Percentiles rank a stretch among this genome's conserved stretches.
These are phyloP conservation scores for Eucidaris tribuloides DNA, from an alignment of 35 echinoderm and acorn worm genomes.

Conservation along the genomic window DNA sequence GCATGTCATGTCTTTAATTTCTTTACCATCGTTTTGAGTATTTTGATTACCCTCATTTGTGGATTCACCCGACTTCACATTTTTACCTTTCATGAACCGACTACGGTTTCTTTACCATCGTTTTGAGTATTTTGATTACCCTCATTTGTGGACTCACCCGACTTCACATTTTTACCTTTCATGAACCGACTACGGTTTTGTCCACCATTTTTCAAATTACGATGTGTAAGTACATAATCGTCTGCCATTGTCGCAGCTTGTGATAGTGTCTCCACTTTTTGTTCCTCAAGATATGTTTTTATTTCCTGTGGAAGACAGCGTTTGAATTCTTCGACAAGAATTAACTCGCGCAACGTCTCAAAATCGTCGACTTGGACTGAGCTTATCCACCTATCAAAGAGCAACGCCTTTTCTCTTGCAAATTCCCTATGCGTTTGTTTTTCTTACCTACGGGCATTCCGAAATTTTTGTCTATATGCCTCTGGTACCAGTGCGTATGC, in stretches of 20 bases:
- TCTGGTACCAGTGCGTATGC: background rate
- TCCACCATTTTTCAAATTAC: background rate
- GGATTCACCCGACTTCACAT: background rate
- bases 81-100: background rate
- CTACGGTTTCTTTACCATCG: background rate
- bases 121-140: background rate
- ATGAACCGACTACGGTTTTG: too few relatives aligned
- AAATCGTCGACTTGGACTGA: background rate
- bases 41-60: too few relatives aligned
- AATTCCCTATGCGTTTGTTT: background rate
- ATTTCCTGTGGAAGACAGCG: background rate
- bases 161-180: too few relatives aligned
- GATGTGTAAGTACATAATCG: background rate
- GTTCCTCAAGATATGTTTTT: background rate
- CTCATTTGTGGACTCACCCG: too few relatives aligned
- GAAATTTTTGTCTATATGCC: background rate
- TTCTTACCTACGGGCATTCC: background rate
- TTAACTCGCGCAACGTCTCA: background rate
- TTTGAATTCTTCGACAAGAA: background rate
- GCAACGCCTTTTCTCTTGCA: background rate
- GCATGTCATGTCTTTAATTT: background rate
- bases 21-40: too few relatives aligned
- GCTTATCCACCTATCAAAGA: background rate
- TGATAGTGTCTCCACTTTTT: background rate
- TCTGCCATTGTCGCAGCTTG: background rate